Conservation (phyloP, 2,888 invertebrate species). For the Cyclophora punctaria region DNA sequence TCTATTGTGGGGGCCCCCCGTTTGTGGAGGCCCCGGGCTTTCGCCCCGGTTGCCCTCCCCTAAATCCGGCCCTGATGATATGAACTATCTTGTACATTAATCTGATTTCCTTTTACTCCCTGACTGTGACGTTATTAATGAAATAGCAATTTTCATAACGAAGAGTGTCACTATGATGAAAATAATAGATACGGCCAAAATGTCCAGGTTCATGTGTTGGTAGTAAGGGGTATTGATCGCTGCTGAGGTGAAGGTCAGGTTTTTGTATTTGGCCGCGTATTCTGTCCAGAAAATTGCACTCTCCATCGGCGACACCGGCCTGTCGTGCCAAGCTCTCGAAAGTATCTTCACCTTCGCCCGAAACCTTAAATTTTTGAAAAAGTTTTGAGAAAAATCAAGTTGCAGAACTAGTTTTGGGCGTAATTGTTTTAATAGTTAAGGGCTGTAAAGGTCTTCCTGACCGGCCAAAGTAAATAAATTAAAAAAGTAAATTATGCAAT, state of each 20-base stretch:
- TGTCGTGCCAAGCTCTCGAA: slow-evolving; percentile 73
- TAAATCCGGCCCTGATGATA: no score
- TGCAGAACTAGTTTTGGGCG: no score
- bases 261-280: slow-evolving; percentile 69
- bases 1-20: no score
- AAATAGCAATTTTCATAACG: not conserved
- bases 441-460: no score
- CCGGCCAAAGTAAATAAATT: no score
- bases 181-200: slow-evolving; percentile 23
- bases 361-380: slow-evolving; percentile 34
- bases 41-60: no score
- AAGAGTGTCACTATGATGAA: not conserved
- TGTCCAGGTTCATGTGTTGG: slow-evolving; percentile 59
- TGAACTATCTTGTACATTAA: not conserved
- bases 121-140: not conserved
- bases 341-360: slow-evolving; percentile 56
- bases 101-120: slow-evolving; percentile 1
- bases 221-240: slow-evolving; percentile 65
- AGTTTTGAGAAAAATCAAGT: not conserved
- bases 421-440: no score
- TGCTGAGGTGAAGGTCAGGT: slow-evolving; percentile 53
- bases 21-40: no score
- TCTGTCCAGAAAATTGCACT: slow-evolving; percentile 79
- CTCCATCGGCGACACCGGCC: slow-evolving; percentile 73
- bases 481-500: no score